Conservation (phyloP, 2,113 vertebrate species). For the Gadus macrocephalus region DNA sequence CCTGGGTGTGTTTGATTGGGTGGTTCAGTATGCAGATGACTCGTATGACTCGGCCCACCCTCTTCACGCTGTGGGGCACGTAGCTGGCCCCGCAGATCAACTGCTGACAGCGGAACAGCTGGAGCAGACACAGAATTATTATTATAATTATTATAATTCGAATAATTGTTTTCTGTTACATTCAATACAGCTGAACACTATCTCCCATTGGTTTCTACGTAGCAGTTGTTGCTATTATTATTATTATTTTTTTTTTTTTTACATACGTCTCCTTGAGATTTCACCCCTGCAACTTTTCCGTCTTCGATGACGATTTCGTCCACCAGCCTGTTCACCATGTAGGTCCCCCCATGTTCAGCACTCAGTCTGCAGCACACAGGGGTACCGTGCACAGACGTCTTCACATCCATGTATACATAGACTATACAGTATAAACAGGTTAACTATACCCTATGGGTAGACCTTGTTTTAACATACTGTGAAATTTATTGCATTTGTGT, state of each 20-base stretch:
- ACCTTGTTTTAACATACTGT: neutral
- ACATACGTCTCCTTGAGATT: conserved; percentile 87
- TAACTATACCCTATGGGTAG: no score
- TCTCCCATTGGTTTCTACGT: neutral
- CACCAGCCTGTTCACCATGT: conserved; percentile 87
- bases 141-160: no score
- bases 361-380: conserved; percentile 76
- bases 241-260: no score
- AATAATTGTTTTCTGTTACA: no score
- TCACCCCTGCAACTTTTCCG: conserved; percentile 86
- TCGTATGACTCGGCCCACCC: conserved; percentile 84
- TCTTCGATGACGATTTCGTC: conserved; percentile 88
- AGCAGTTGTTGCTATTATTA: neutral
- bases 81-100: conserved; percentile 95
- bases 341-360: conserved; percentile 87
- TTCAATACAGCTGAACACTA: neutral
- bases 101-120: conserved; percentile 94
- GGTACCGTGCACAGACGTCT: neutral
- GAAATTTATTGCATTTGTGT: neutral
- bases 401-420: neutral
- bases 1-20: conserved; percentile 90
- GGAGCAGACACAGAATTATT: neutral
- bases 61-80: conserved; percentile 79
- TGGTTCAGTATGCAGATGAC: conserved; percentile 92
- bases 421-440: no score